Percentiles rank a stretch among this genome's conserved stretches.
Evolutionary conservation across 1,140 invertebrate species (phyloP).

Genomic region (Ooceraea biroi): DNA sequence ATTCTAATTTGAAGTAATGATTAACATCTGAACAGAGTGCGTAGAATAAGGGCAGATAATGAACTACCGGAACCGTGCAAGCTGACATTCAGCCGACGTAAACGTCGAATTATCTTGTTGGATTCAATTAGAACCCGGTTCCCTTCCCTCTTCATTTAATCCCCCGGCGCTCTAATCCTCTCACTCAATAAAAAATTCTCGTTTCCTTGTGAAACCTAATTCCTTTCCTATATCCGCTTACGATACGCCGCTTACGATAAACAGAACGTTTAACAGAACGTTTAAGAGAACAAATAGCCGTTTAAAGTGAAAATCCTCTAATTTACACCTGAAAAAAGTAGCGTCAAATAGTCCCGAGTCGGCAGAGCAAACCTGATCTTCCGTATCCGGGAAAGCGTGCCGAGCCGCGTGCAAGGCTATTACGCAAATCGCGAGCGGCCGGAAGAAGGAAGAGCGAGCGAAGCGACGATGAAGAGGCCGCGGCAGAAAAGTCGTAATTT

Average conservation of each 20-base stretch:
- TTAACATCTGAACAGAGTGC: background rate
- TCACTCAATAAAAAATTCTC: background rate
- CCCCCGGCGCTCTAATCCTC: background rate
- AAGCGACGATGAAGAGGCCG: background rate
- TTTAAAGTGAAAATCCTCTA: conserved; percentile 17
- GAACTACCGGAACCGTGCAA: background rate
- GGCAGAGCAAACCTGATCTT: conserved; percentile 47
- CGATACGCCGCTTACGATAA: no score
- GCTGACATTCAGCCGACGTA: background rate
- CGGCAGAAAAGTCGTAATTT: conserved; percentile 58
- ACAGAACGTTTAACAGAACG: no score
- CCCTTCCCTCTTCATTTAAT: background rate
- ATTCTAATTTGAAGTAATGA: conserved; percentile 3
- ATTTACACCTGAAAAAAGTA: conserved; percentile 23
- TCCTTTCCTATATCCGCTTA: background rate
- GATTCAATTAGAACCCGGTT: background rate
- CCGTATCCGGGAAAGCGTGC: conserved; percentile 57
- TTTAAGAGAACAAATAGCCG: background rate
- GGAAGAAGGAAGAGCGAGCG: background rate
- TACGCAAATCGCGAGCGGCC: conserved; percentile 23
- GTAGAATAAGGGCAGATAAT: background rate
- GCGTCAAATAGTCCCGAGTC: background rate
- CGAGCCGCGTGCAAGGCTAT: conserved; percentile 18
- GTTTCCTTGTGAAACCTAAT: background rate
- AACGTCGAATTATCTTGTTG: background rate